Conservation (phyloP, 1,140 invertebrate species). For the Yoshiicerus persimilis region DNA sequence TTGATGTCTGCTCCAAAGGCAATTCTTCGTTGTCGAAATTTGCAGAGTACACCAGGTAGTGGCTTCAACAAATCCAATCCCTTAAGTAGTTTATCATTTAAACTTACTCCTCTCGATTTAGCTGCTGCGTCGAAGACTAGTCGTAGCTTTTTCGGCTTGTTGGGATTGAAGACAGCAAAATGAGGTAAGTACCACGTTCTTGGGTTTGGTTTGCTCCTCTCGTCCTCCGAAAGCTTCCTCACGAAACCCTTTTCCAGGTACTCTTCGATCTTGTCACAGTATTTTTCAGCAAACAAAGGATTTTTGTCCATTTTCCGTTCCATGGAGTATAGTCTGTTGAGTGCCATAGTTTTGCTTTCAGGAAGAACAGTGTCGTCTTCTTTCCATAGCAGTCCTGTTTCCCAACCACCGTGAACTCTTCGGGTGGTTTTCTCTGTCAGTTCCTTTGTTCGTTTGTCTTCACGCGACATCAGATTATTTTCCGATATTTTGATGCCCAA, state of each 20-base stretch:
- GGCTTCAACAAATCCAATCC: slow-evolving; percentile 30
- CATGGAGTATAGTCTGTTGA: neutral
- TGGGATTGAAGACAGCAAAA: slow-evolving; percentile 5
- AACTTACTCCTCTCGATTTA: neutral
- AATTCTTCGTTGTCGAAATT: slow-evolving; percentile 26
- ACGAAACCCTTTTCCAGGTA: slow-evolving; percentile 27
- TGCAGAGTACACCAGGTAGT: neutral
- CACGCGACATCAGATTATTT: neutral
- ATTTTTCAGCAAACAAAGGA: neutral
- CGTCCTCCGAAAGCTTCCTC: neutral
- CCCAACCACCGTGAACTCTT: neutral
- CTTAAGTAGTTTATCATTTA: slow-evolving; percentile 4
- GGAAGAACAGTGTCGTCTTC: slow-evolving; percentile 4
- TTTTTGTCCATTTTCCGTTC: slow-evolving; percentile 33
- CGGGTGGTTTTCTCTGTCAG: neutral
- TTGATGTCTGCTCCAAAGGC: slow-evolving; percentile 32
- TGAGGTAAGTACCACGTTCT: slow-evolving; percentile 11
- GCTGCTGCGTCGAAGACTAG: slow-evolving; percentile 24
- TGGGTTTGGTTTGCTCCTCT: neutral
- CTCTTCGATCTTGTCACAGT: neutral
- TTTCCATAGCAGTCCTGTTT: slow-evolving; percentile 36
- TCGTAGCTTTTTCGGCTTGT: slow-evolving; percentile 23
- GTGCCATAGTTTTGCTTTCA: neutral
- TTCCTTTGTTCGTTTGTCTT: neutral
- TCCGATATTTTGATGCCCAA: neutral